phyloP scores from a whole-genome alignment of 2,113 vertebrate genomes.

The Oreochromis aureus region DNA sequence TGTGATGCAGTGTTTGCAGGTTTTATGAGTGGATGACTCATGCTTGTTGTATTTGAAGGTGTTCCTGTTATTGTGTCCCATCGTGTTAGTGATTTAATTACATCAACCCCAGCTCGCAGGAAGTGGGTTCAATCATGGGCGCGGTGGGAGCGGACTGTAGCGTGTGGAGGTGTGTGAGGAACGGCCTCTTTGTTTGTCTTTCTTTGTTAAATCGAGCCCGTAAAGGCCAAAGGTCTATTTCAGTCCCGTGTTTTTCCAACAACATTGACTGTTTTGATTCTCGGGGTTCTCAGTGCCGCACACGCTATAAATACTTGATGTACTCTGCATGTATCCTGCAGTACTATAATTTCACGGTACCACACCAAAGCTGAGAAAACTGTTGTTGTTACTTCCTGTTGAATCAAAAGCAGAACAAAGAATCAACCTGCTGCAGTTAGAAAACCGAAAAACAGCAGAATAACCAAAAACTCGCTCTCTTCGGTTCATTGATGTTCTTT shows the following conservation, averaged over 20 bases:
- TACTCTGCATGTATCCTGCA: neutral
- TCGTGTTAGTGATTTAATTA: neutral
- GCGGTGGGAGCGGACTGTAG: conserved; percentile 10
- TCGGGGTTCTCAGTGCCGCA: neutral
- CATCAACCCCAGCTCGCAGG: neutral
- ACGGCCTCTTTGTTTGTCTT: conserved; percentile 1
- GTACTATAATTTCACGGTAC: neutral
- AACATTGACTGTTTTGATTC: conserved; percentile 14
- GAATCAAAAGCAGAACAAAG: neutral
- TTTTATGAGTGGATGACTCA: neutral
- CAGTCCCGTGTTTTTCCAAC: neutral
- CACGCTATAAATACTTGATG: neutral
- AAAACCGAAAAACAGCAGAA: neutral
- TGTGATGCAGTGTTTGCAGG: neutral
- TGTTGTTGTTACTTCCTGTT: neutral
- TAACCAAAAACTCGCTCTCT: neutral
- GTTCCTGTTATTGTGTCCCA: conserved; percentile 11
- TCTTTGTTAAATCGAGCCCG: conserved; percentile 14
- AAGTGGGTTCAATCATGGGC: conserved; percentile 21
- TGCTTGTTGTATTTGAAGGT: neutral
- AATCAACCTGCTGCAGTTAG: neutral
- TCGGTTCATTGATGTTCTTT: accelerated
- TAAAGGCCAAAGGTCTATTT: conserved; percentile 43
- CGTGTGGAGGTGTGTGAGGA: neutral
- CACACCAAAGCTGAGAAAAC: accelerated